Base-by-base conservation (phyloP, 2,113 vertebrate genomes). In the Cairina moschata region DNA sequence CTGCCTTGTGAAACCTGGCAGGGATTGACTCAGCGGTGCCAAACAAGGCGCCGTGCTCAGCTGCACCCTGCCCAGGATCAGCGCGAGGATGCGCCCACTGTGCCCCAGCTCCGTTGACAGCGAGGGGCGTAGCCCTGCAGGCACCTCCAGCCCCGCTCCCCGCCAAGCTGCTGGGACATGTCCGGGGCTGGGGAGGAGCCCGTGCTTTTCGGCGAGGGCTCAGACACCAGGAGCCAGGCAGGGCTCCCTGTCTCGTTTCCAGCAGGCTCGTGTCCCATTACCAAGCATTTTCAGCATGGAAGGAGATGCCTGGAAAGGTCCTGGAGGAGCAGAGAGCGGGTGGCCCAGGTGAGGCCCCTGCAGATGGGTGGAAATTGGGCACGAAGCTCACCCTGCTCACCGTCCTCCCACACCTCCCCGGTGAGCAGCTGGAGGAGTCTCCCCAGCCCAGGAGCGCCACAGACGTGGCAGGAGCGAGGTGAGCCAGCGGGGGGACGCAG, bases 131-230 rank as follows among this genome's bases (percentile, higher is more conserved):
- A 54, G 17, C 12, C 48, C 46, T 36, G 34, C 3, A 1, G 32
- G 44, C n/a, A 9, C 6, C 28, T 17, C 12, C 25, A 15, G 7
- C 10, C 0, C 0, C 4, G 63, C 55, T 67, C 69, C 38, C 54
- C 17, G 59, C 44, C 54, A 68, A 11, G 48, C 52, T 32, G 22
- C 32, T 3, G 17, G 59, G 50, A 32, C 48, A 20, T 0, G 2
- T 48, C 65, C 17, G 36, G 7, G 68, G 56, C 77, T 93, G 80
- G 92, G 92, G 90, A 83, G 16, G 46, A 86, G 89, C 69, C 76
- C 6, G 6, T 52, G 62, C 36, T 40, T 25, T 23, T 22, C 15
- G 2, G 31, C 1, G 1, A 31, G 59, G 56, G 65, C 50, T 36
- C 11, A 17, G n/a, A 32, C 23, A 74, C 48, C 26, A 0, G 1